These are phyloP conservation scores for Ruditapes philippinarum DNA, from an alignment of 1,140 invertebrate species.

Conservation along the genomic window DNA sequence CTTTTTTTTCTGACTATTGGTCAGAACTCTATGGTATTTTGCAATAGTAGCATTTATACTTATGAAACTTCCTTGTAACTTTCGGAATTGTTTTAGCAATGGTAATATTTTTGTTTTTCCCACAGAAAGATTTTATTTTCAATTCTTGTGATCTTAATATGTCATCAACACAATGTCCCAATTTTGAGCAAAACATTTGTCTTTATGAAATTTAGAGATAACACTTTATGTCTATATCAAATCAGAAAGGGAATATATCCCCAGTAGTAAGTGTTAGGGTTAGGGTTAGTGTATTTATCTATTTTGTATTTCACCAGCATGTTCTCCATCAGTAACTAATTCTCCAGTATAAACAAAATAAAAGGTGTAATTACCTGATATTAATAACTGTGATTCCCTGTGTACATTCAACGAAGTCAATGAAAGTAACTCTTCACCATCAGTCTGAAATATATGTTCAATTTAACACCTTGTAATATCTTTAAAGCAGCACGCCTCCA, in stretches of 20 bases:
- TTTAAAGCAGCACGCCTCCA: too few species aligned
- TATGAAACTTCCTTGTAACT: background rate
- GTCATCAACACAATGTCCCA: background rate
- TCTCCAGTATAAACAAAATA: background rate
- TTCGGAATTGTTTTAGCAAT: background rate
- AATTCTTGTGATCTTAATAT: background rate
- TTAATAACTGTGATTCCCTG: background rate
- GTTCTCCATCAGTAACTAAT: too few species aligned
- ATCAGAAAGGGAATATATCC: too few species aligned
- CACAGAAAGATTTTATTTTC: background rate
- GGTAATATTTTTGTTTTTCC: background rate
- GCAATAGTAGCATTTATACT: background rate
- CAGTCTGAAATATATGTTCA: slow-evolving; percentile 10
- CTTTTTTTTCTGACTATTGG: background rate
- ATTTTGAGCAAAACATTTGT: slow-evolving; percentile 3
- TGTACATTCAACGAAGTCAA: background rate
- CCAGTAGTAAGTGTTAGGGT: too few species aligned
- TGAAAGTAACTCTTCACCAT: background rate
- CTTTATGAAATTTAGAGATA: background rate
- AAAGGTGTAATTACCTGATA: background rate
- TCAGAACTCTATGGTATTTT: background rate
- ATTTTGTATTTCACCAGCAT: too few species aligned
- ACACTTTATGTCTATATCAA: too few species aligned
- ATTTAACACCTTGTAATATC: slow-evolving; percentile 4
- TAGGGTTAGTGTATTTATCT: too few species aligned